Conservation (phyloP, 1,140 invertebrate species). For the Yoshiicerus persimilis region DNA sequence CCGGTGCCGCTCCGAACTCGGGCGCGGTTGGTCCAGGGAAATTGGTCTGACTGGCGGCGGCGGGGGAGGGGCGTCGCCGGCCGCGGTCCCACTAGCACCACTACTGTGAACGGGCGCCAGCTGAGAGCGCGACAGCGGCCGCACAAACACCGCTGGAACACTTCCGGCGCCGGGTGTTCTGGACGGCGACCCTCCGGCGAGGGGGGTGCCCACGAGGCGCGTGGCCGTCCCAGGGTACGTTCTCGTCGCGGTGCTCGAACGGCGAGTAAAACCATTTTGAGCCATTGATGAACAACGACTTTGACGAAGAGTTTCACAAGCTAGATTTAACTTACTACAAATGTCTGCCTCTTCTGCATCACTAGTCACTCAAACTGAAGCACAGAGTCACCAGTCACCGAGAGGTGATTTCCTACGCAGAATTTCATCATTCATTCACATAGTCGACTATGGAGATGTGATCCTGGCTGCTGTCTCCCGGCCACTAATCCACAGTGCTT, state of each 20-base stretch:
- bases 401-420: neutral
- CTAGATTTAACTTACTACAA: neutral
- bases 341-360: constrained; percentile 8
- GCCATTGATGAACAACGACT: constrained; percentile 23
- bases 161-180: constrained; percentile 47
- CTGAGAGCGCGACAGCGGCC: constrained; percentile 46
- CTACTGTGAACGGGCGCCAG: constrained; percentile 37
- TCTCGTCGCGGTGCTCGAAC: constrained; percentile 35
- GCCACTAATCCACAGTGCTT: neutral
- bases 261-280: constrained; percentile 45
- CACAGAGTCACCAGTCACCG: neutral
- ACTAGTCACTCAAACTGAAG: neutral
- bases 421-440: neutral
- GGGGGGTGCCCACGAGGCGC: constrained; percentile 10
- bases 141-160: constrained; percentile 40
- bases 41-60: constrained; percentile 42
- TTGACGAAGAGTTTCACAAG: neutral
- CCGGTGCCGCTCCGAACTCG: constrained; percentile 46
- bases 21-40: constrained; percentile 45
- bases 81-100: constrained; percentile 34
- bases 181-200: constrained; percentile 37
- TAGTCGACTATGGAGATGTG: neutral
- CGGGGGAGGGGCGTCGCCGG: constrained; percentile 45
- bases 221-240: constrained; percentile 46
- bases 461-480: neutral